Evolutionary conservation across 2,797 vertebrate species (phyloP), one percentile per base, ranked within the genome.

Genomic region (Acanthurus leucopareius): DNA sequence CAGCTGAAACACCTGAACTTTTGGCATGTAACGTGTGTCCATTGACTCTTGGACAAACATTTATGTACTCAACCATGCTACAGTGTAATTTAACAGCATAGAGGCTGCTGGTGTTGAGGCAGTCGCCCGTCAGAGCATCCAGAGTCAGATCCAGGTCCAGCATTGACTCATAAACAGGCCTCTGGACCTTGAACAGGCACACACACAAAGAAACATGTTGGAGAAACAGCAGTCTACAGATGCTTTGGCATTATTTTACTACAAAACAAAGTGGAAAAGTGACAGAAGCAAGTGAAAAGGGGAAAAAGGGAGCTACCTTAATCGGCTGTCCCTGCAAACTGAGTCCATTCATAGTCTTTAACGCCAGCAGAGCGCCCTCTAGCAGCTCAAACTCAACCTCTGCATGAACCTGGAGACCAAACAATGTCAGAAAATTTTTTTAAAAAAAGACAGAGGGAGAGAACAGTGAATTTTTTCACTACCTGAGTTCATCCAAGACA

Each of bases 281-380:
- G 13, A 25, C 19, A 42, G 22, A 53, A 10, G 16, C 9, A 45
- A n/a, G 44, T 28, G n/a, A 0, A 32, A 14, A 64, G 49, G 8
- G 0, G 4, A 7, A 25, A 40, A 40, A 32, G 25, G 52, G 32
- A 15, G 38, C 42, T 76, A 97, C 97, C 96, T 95, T 95, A 75
- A 97, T 91, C 61, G 35, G 40, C 59, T 91, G 90, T 72, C 94
- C 96, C 20, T 94, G 93, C 38, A 97, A 73, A 72, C 65, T 47
- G 69, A 88, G 57, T 70, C 95, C 95, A 63, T 96, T 83, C 42
- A 97, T 80, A 35, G 79, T 89, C 45, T 95, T 93, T 56, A 96
- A 54, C 52, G 97, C 97, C 64, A 98, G 92, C 59, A 91, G 66
- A 14, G 96, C 96, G 80, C 95, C 96, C 88, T 98, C 97, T 62